These are phyloP conservation scores for Buphagus erythrorhynchus DNA, from an alignment of 2,797 vertebrate genomes.

Conservation along the genomic window DNA sequence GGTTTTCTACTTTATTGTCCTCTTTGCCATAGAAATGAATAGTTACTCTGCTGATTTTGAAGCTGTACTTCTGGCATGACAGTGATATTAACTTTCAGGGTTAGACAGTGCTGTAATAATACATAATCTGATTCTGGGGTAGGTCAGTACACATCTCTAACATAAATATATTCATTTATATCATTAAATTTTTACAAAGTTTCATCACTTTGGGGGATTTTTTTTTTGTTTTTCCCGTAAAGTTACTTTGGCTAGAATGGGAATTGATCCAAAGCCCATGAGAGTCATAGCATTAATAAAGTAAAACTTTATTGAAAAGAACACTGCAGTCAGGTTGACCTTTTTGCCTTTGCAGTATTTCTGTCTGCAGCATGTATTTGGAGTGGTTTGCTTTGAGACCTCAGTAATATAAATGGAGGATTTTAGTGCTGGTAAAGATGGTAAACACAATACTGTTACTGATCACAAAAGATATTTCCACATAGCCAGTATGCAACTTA, in stretches of 20 bases:
- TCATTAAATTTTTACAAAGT: background rate
- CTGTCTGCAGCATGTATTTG: background rate
- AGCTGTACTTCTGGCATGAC: background rate
- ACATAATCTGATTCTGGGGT: background rate
- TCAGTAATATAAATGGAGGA: background rate
- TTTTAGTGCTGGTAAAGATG: background rate
- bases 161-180: background rate
- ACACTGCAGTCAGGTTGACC: background rate
- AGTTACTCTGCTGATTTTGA: background rate
- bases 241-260: background rate
- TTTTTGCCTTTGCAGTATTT: conserved; percentile 39
- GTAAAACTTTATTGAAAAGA: conserved; percentile 23
- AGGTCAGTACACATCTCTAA: background rate
- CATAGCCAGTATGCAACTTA: background rate
- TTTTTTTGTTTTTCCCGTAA: background rate
- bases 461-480: background rate
- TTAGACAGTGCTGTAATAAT: background rate
- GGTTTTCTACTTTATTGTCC: background rate
- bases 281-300: conserved; percentile 20
- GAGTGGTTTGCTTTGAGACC: background rate
- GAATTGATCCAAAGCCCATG: background rate
- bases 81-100: background rate
- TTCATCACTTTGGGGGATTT: background rate
- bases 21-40: background rate
- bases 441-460: background rate